Conservation (phyloP, 2,888 invertebrate species). For the Drosophila colorata region DNA sequence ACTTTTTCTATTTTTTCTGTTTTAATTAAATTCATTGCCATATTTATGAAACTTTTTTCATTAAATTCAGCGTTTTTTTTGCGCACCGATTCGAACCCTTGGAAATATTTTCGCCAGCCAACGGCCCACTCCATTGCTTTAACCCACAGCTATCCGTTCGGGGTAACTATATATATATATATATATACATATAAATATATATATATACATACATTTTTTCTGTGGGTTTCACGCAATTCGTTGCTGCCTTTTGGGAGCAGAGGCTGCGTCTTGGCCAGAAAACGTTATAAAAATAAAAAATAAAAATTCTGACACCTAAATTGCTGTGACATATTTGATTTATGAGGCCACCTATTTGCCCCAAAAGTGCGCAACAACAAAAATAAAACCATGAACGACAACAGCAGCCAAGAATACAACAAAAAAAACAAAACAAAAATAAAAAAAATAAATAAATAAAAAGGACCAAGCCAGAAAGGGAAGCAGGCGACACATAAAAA, state of each 20-base stretch:
- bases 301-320: constrained; percentile 82
- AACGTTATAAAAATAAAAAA: constrained; percentile 80
- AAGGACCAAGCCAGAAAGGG: constrained; percentile 43
- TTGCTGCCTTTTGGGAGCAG: constrained; percentile 40
- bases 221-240: constrained; percentile 74
- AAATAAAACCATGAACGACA: constrained; percentile 35
- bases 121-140: constrained; percentile 14
- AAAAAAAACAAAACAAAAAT: background rate
- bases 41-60: constrained; percentile 81
- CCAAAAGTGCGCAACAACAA: constrained; percentile 72
- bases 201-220: constrained; percentile 52
- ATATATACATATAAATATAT: constrained; percentile 61
- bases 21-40: constrained; percentile 81
- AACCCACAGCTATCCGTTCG: constrained; percentile 51
- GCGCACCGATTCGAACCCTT: constrained; percentile 55
- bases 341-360: constrained; percentile 81
- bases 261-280: constrained; percentile 52
- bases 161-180: constrained; percentile 14
- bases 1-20: constrained; percentile 41
- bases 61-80: constrained; percentile 74
- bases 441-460: constrained; percentile 13
- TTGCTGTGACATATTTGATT: constrained; percentile 82
- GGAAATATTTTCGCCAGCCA: constrained; percentile 54
- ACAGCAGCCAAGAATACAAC: constrained; percentile 32
- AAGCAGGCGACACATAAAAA: constrained; percentile 73